Evolutionary conservation across 1,140 invertebrate species (phyloP), one percentile per base, ranked within the genome.

Genomic region (Arion vulgaris): DNA sequence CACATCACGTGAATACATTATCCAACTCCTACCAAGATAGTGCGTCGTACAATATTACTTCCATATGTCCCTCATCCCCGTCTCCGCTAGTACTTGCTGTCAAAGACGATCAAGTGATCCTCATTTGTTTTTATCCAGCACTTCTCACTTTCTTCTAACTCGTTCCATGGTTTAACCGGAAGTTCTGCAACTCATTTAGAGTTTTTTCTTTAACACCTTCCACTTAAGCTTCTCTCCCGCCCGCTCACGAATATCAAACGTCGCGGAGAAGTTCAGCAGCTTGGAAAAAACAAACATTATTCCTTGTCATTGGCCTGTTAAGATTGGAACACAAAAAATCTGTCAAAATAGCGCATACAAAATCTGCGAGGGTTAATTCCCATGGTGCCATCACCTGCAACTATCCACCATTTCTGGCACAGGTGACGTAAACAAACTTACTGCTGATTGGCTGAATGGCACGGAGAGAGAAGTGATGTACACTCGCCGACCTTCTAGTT

Each of bases 271-370:
- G 36, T 73, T 39, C 71, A 73, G 1, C 11, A 23, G 26, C 71
- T 15, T n/a, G 71, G 38, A 73, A 49, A 73, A 73, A 73, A 73
- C 71, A 73, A 73, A 73, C 71, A 73, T 73, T 73, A 73, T 73
- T 73, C 28, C 71, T 73, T 73, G 71, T 73, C 71, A 73, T 39
- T 73, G 1, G 41, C 11, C 11, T 49, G 71, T 49, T 39, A 73
- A 49, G 71, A 15, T 13, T 0, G 69, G 71, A 73, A 73, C 9
- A 11, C 39, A 73, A 71, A 73, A 73, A 11, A 13, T 26, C 71
- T 73, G 71, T 73, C 71, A 73, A 73, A 73, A 73, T 73, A 73
- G 41, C 26, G 71, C 71, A 73, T 73, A 73, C 38, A 39, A 5
- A 73, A 49, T 49, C 41, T 39, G 71, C 38, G 71, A 73, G 71